Base-by-base conservation (phyloP, 2,113 vertebrate species). In the Zootoca vivipara region DNA sequence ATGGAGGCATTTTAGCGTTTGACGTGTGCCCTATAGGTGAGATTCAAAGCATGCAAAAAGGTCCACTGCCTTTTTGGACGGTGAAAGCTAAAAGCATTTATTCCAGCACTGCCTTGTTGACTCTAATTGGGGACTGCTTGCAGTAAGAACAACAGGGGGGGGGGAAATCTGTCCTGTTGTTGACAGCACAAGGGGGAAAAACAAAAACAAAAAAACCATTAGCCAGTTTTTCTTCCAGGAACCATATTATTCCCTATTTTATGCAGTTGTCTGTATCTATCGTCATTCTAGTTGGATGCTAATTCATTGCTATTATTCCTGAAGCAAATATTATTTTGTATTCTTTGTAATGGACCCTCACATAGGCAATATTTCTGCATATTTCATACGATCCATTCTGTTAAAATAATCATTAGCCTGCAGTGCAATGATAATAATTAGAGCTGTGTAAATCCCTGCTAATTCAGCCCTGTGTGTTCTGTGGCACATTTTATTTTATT, bases 391-490 rank as follows among this genome's bases (percentile, higher is more conserved):
- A 86, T 75, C 81, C 93, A 1, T 89, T 87, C 40, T 88, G 73
- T 62, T 90, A 79, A 95, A 93, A 94, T 94, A 95, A 95, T 86
- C 91, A 93, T 90, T 91, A 90, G 85, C 42, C 93, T 85, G 78
- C 83, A 62, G 94, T 86, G 67, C 62, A 89, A 22, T 93, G 85
- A 94, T 93, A 94, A 73, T 56, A 95, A 87, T 94, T 93, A 95
- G 92, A 90, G 91, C 91, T 87, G 87, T 87, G 78, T 18, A 94
- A 92, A 94, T 89, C 90, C 91, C 89, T 89, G 70, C 77, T 82
- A 1, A 94, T 94, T 90, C 70, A 87, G 89, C 87, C 81, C 80
- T 65, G 3, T 69, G n/a, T 65, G 78, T 75, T 84, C 88, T 91
- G 74, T 90, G 12, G 58, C 83, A 89, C 86, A 72, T 7, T 93